phyloP scores from a whole-genome alignment of 2,113 vertebrate species.

The Esox niger region DNA sequence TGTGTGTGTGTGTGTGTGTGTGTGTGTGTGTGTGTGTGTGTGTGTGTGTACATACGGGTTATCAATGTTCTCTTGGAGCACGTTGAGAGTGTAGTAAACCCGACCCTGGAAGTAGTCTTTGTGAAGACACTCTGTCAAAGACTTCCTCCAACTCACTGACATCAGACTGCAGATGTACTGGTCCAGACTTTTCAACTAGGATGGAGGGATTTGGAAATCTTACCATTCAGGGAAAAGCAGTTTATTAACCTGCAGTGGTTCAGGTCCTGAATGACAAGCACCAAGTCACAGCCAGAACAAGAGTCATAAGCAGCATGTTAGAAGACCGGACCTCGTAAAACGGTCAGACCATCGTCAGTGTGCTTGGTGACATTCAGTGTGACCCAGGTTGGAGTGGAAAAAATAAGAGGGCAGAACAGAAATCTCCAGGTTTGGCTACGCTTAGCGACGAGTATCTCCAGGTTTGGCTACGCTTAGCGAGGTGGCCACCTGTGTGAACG shows the following conservation, averaged over 20 bases:
- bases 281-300: too few relatives aligned
- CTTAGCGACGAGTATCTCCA: too few relatives aligned
- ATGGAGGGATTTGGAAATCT: too few relatives aligned
- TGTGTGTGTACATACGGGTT: constrained; percentile 82
- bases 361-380: too few relatives aligned
- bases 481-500: neutral
- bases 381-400: too few relatives aligned
- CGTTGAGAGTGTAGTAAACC: constrained; percentile 90
- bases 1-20: neutral
- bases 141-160: constrained; percentile 89
- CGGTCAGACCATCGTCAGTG: neutral
- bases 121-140: constrained; percentile 90
- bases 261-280: too few relatives aligned
- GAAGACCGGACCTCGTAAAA: constrained; percentile 16
- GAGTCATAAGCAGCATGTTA: constrained; percentile 26
- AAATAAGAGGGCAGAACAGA: too few relatives aligned
- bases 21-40: constrained; percentile 46
- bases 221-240: too few relatives aligned
- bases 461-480: neutral
- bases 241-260: too few relatives aligned
- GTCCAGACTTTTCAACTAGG: constrained; percentile 89
- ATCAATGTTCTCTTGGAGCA: constrained; percentile 85
- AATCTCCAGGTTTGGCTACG: too few relatives aligned
- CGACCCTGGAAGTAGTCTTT: constrained; percentile 84
- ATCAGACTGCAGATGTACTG: constrained; percentile 90